Base-by-base conservation (phyloP, 2,888 invertebrate species). In the Lysandra bellargus region DNA sequence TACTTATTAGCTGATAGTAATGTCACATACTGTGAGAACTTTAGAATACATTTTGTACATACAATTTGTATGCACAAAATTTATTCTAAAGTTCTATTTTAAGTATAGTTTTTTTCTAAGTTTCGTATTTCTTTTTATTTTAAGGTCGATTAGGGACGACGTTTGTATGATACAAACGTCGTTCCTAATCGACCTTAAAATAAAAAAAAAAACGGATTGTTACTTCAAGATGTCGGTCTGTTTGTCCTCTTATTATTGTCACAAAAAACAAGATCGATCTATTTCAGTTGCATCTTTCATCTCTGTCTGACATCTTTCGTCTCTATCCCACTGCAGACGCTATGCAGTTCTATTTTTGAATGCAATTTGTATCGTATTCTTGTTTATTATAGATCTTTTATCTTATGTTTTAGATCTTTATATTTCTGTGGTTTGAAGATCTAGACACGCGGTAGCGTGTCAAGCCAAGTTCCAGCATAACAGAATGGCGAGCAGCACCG, bases 211-310 rank as follows among this genome's bases (percentile, higher is more conserved):
- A 1, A 33, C 2, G 33, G 14, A 69, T 69, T 37, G 33, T 30
- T n/a, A 61, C 4, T 64, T 69, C 69, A 69, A 69, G 33, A 33
- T 37, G 69, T 14, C 69, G 69, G 69, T 69, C 1, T 37, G 69
- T 69, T 69, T 69, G 69, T 69, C 33, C 5, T 69, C 33, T 5
- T 17, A 69, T 69, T 33, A 69, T 37, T 37, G 33, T 37, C 69
- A 69, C 69, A 5, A 73, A 74, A 78, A 60, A 78, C 64, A 40
- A 78, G 60, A 64, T 61, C 64, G 78, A 81, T 78, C 80, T 78
- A 81, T 78, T 57, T 74, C 60, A 81, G 80, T 78, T 73, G 78
- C 78, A 80, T 33, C 12, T 75, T 30, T 75, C 49, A 23, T 23
- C 64, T 33, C 64, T 12, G 30, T 75, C 53, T 57, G 4, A 33